Evolutionary conservation across 2,113 vertebrate species (phyloP).

Genomic region (human): DNA sequence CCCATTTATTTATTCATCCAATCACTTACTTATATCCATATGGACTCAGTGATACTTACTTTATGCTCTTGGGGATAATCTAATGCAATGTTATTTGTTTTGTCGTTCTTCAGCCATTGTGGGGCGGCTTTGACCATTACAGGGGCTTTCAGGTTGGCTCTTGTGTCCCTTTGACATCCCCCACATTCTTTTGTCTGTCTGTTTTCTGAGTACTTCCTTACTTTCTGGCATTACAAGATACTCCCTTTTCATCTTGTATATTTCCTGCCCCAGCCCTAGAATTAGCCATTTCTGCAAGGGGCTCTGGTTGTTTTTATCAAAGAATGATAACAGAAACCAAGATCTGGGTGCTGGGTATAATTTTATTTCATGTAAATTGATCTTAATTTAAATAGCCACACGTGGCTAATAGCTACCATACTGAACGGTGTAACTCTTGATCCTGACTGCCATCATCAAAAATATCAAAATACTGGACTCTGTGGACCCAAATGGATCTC

Average conservation of each 20-base stretch:
- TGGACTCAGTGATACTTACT: neutral
- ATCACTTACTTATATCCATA: neutral
- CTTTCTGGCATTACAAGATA: neutral
- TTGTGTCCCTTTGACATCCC: neutral
- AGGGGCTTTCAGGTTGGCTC: constrained; percentile 6
- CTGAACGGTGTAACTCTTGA: neutral
- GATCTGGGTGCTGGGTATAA: neutral
- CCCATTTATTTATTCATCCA: constrained; percentile 10
- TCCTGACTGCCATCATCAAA: neutral
- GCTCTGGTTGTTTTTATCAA: neutral
- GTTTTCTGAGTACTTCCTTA: neutral
- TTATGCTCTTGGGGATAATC: neutral
- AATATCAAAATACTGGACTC: neutral
- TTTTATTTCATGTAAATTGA: constrained; percentile 36
- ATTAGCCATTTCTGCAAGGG: neutral
- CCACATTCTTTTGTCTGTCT: neutral
- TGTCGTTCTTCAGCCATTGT: neutral
- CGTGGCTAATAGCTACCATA: neutral
- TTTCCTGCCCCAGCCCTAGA: neutral
- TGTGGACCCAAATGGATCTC: neutral
- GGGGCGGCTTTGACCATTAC: neutral
- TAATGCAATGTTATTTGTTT: neutral
- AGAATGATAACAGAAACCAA: constrained; percentile 28
- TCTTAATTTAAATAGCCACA: constrained; percentile 22
- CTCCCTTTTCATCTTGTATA: neutral